Evolutionary conservation across 2,888 invertebrate species (phyloP), one percentile per base, ranked within the genome.

Genomic region (Orthosia incerta): DNA sequence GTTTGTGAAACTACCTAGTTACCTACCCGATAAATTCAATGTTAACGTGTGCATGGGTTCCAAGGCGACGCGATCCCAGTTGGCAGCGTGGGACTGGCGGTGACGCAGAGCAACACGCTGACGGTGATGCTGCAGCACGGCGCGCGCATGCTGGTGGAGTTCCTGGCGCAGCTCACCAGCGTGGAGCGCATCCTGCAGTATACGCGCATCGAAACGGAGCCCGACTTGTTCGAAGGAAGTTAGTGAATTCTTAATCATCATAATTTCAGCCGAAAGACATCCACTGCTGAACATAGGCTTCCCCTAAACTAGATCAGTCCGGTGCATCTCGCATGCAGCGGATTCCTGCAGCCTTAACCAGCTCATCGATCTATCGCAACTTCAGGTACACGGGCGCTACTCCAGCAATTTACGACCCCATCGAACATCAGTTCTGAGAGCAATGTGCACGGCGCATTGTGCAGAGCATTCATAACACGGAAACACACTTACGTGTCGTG

Each of bases 151-250:
- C 97, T 98, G 76, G 98, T 98, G 0, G 98, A 99, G 94, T 97
- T 98, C 71, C 96, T 97, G 11, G 98, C 98, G 75, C 98, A 98
- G 87, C 97, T 98, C 90, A 98, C 97, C 91, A 97, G 98, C 4
- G 99, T 99, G 0, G 99, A 99, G 94, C 96, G 99, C 83, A 97
- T 99, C 0, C 91, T 98, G 15, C 98, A 99, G 89, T 99, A 99
- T 92, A 97, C 97, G 1, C 94, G 97, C 31, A 95, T 99, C n/a
- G 95, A 97, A 3, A 95, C 96, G 0, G 97, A 98, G 85, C 89
- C 94, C 9, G 97, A 97, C 86, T 95, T 97, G 4, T 94, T 94
- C 71, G 89, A 94, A 86, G 96, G 95, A 87, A 86, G 96, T 96
- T 50, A 93, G 95, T 93, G 75, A 65, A 63, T 67, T 76, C 68